These are phyloP conservation scores for Lochmaea crataegi DNA, from an alignment of 2,888 invertebrate genomes.

Conservation along the genomic window DNA sequence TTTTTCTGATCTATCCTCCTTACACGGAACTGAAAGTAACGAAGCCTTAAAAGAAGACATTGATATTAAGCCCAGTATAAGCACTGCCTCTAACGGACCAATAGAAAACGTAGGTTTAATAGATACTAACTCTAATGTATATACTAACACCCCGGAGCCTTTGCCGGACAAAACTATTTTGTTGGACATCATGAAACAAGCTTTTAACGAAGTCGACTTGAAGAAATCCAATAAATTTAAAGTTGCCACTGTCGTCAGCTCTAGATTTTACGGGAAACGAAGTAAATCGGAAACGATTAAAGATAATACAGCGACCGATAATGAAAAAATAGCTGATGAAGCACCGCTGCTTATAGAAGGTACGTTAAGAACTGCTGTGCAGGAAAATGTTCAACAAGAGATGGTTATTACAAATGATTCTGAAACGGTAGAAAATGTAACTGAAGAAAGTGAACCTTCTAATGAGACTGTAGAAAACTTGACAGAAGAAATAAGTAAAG, in stretches of 20 bases:
- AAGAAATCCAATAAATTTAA: conserved; percentile 35
- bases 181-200: conserved; percentile 72
- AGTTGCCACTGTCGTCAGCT: conserved; percentile 15
- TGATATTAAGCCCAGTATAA: conserved; percentile 38
- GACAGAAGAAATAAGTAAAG: conserved; percentile 15
- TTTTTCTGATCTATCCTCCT: conserved; percentile 68
- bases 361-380: conserved; percentile 9
- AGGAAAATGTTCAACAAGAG: background rate
- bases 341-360: conserved; percentile 7
- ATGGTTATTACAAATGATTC: background rate
- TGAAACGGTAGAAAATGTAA: conserved; percentile 5
- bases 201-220: conserved; percentile 62
- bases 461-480: conserved; percentile 9
- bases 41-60: conserved; percentile 48
- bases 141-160: conserved; percentile 43
- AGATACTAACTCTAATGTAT: conserved; percentile 62
- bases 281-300: conserved; percentile 24
- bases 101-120: conserved; percentile 42
- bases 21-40: conserved; percentile 56
- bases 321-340: conserved; percentile 17
- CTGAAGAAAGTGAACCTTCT: background rate
- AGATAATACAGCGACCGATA: conserved; percentile 1
- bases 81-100: conserved; percentile 43
- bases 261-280: conserved; percentile 42
- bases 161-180: conserved; percentile 69